Evolutionary conservation across 2,888 invertebrate species (phyloP).

Genomic region (Drosophila niveifrons): DNA sequence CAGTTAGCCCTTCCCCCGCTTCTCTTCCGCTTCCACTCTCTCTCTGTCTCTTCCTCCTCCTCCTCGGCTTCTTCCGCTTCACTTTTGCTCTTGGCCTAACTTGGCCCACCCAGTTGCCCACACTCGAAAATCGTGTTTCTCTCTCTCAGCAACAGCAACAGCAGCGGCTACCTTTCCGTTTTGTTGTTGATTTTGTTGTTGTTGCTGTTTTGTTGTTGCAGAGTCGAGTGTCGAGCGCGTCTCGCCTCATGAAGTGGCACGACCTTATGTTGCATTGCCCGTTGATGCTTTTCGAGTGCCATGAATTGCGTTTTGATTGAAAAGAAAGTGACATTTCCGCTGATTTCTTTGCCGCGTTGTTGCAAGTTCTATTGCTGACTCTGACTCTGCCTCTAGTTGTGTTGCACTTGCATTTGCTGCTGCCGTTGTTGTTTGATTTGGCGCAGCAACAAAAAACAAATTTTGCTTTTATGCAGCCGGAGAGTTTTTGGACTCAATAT

Average conservation of each 20-base stretch:
- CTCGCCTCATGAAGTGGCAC: constrained; percentile 59
- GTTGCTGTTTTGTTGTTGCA: constrained; percentile 28
- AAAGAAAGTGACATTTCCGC: constrained; percentile 82
- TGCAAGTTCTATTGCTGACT: constrained; percentile 28
- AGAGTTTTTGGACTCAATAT: constrained; percentile 34
- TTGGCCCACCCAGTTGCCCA: constrained; percentile 48
- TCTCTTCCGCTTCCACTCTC: background rate
- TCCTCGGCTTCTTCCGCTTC: background rate
- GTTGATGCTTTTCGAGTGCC: constrained; percentile 68
- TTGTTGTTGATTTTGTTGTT: constrained; percentile 28
- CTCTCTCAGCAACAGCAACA: constrained; percentile 17
- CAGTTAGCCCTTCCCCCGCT: constrained; percentile 51
- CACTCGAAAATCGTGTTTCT: constrained; percentile 73
- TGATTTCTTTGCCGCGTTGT: constrained; percentile 64
- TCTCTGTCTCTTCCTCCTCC: background rate
- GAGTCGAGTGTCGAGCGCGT: constrained; percentile 38
- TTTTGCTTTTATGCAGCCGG: constrained; percentile 47
- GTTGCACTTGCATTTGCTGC: constrained; percentile 20
- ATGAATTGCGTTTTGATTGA: constrained; percentile 82
- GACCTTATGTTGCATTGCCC: constrained; percentile 53
- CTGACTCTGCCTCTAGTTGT: constrained; percentile 4
- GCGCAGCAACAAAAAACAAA: constrained; percentile 30
- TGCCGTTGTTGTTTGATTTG: constrained; percentile 46
- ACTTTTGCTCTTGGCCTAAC: background rate
- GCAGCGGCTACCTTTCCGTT: constrained; percentile 61